Percentiles rank a stretch among this genome's conserved stretches.
phyloP scores from a whole-genome alignment of 2,797 vertebrate species.

The Fistularia commersonii region DNA sequence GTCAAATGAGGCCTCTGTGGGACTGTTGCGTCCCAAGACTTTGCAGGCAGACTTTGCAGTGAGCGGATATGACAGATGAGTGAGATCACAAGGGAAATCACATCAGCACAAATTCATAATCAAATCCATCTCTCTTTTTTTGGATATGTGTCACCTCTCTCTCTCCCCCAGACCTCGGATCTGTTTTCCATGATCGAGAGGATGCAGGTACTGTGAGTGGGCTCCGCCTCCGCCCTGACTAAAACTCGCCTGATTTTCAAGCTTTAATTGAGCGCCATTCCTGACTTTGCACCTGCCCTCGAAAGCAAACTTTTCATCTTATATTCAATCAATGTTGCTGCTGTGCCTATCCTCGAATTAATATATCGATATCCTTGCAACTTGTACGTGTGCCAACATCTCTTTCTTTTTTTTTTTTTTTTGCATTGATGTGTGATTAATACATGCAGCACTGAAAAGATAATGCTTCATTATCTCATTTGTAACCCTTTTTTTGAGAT shows the following conservation, averaged over 20 bases:
- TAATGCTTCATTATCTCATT: no score
- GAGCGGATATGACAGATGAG: slow-evolving; percentile 9
- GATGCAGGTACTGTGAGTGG: slow-evolving; percentile 79
- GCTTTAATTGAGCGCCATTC: slow-evolving; percentile 22
- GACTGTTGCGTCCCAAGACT: not conserved
- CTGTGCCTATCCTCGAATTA: no score
- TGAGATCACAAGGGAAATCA: slow-evolving; percentile 2
- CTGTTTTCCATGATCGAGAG: slow-evolving; percentile 86
- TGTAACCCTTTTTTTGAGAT: no score
- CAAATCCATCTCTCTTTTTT: slow-evolving; percentile 30
- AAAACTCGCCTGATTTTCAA: not conserved
- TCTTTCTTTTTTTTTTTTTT: slow-evolving; percentile 3
- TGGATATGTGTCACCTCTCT: slow-evolving; percentile 53
- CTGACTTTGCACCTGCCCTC: no score
- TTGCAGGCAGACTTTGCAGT: slow-evolving; percentile 3
- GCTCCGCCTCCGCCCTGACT: slow-evolving; percentile 9
- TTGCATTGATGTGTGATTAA: slow-evolving; percentile 7
- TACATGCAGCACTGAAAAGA: slow-evolving; percentile 7
- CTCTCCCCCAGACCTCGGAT: slow-evolving; percentile 71
- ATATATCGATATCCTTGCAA: slow-evolving; percentile 1
- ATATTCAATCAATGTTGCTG: no score
- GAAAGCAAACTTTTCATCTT: no score
- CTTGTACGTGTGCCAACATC: slow-evolving; percentile 12
- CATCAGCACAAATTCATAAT: slow-evolving; percentile 2
- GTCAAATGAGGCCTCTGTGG: slow-evolving; percentile 23